Conservation (phyloP, 2,888 invertebrate genomes). For the Heliconius sara region DNA sequence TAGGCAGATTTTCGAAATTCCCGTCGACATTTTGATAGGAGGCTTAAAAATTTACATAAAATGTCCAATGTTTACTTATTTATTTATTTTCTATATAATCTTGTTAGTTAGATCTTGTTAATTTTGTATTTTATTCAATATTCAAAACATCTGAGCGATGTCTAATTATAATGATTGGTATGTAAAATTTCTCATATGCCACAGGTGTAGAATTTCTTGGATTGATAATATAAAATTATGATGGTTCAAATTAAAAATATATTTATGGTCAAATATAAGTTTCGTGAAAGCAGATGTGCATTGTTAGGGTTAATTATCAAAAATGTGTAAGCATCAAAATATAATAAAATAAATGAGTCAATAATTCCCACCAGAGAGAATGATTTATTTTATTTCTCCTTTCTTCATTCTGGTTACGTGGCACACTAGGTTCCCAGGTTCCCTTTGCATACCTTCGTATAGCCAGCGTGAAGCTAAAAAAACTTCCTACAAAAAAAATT, state of each 20-base stretch:
- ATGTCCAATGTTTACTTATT: not conserved
- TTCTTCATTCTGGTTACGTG: too few relatives aligned
- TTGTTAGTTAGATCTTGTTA: constrained; percentile 1
- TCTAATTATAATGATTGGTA: not conserved
- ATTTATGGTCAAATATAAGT: not conserved
- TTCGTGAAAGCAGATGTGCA: too few relatives aligned
- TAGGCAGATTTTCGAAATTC: constrained; percentile 35
- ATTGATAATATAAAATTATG: not conserved
- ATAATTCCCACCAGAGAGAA: too few relatives aligned
- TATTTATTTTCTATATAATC: constrained; percentile 11
- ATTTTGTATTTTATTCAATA: not conserved
- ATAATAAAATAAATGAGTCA: too few relatives aligned
- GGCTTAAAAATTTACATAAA: constrained; percentile 14
- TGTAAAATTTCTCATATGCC: not conserved
- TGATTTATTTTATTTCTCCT: too few relatives aligned
- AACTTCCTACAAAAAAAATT: not conserved
- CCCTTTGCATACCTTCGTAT: too few relatives aligned
- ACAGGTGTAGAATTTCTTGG: not conserved
- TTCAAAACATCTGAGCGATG: not conserved
- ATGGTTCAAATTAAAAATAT: not conserved
- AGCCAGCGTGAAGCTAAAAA: too few relatives aligned
- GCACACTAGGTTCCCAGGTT: too few relatives aligned
- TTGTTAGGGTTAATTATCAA: too few relatives aligned
- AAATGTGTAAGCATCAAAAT: too few relatives aligned
- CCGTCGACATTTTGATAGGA: constrained; percentile 27